Evolutionary conservation across 30 jellyfish, hydroid and myxozoan genomes (phyloP), one percentile per base, ranked within the genome.

Genomic region (Cassiopea xamachana): DNA sequence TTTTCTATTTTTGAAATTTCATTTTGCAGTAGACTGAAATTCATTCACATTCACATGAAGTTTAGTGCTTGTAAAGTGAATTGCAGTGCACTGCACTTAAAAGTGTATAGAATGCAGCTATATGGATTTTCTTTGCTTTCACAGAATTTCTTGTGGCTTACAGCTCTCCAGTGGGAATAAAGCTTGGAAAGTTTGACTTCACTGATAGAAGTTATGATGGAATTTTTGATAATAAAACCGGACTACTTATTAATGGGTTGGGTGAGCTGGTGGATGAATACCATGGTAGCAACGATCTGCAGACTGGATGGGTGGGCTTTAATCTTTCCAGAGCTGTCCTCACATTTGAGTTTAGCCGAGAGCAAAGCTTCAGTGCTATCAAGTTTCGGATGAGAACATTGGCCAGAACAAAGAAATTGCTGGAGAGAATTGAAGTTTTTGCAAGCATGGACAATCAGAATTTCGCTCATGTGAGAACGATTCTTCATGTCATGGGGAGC

Each of bases 241-340:
- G 43, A 82, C 12, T 62, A 17, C 51, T 60, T 10, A 46, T 69
- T 15, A 47, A 60, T 58, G 97, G 97, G 16, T 73, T 90, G 7
- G 97, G 97, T 61, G 73, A 64, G 9, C 88, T 90, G 17, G 88
- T 75, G 59, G 97, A 90, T 81, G 91, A 84, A 0, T 51, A 67
- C 47, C 46, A 7, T 75, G 97, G 97, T 77, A 81, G 93, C 48
- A 82, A 82, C 39, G 90, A 77, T 47, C 62, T 84, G 51, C 46
- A 79, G 69, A 87, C 80, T 16, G 97, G 93, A 67, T 90, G 97
- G 97, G 93, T 90, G 15, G 97, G 92, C 19, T 90, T 74, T 48
- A 78, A 78, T 82, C 74, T 64, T 16, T 73, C 90, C 19, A 75
- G 19, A 48, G 69, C 71, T 9, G 83, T 48, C 68, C 77, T 83